A percentile compares a stretch with the other conserved stretches of the same genome.
Evolutionary conservation across 1,140 invertebrate genomes (phyloP).

Genomic region (Drosophila kikkawai): DNA sequence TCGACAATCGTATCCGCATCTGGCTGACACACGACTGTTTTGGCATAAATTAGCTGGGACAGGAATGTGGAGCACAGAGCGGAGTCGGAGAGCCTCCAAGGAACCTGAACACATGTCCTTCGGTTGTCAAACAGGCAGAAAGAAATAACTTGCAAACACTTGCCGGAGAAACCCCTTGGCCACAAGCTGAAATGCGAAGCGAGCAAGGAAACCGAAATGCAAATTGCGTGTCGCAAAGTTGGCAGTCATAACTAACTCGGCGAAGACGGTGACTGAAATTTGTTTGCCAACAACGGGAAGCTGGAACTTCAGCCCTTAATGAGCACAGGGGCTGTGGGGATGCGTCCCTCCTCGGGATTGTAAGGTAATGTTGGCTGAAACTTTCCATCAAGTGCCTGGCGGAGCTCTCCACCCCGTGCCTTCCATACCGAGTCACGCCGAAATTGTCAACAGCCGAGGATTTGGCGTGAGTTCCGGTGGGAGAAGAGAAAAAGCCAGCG

Average conservation of each 20-base stretch:
- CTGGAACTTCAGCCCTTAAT: conserved; percentile 54
- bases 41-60: conserved; percentile 69
- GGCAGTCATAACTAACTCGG: conserved; percentile 66
- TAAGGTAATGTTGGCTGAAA: conserved; percentile 65
- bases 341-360: conserved; percentile 34
- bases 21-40: conserved; percentile 30
- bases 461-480: conserved; percentile 27
- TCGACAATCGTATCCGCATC: conserved; percentile 39
- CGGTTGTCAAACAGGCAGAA: conserved; percentile 46
- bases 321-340: conserved; percentile 28
- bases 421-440: conserved; percentile 20
- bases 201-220: conserved; percentile 47
- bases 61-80: background rate
- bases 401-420: conserved; percentile 1
- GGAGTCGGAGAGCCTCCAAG: conserved; percentile 13
- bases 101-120: conserved; percentile 48
- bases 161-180: conserved; percentile 30
- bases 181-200: conserved; percentile 1
- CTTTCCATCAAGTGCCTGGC: conserved; percentile 54
- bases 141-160: conserved; percentile 73
- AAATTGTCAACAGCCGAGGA: conserved; percentile 45
- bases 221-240: conserved; percentile 71
- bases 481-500: background rate
- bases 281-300: conserved; percentile 68
- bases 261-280: conserved; percentile 63